Conservation (phyloP, 1,140 invertebrate species). For the Andricus grossulariae region DNA sequence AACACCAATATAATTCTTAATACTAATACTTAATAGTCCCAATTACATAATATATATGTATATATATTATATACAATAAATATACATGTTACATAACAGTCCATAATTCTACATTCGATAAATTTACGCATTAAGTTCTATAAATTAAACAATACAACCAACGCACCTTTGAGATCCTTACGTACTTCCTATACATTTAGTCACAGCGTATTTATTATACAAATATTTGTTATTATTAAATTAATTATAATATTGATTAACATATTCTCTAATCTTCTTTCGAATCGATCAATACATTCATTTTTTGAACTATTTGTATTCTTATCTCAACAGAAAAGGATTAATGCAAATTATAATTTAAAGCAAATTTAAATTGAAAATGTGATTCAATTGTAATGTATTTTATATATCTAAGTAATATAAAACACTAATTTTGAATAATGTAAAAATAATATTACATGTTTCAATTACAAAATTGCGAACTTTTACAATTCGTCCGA, state of each 20-base stretch:
- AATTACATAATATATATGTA: not conserved
- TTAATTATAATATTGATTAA: not conserved
- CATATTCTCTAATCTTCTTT: not conserved
- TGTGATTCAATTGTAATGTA: too few species aligned
- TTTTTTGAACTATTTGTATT: not conserved
- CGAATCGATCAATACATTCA: conserved; percentile 1
- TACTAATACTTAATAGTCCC: not conserved
- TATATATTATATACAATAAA: conserved; percentile 24
- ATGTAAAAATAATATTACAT: too few species aligned
- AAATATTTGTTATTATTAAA: not conserved
- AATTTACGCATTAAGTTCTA: not conserved
- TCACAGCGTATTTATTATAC: conserved; percentile 12
- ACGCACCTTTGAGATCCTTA: too few species aligned
- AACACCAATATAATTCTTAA: conserved; percentile 13
- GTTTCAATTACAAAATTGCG: too few species aligned
- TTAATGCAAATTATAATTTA: too few species aligned
- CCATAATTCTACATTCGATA: not conserved
- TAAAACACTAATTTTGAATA: too few species aligned
- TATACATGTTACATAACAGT: conserved; percentile 19
- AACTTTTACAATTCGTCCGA: too few species aligned
- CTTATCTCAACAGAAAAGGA: not conserved
- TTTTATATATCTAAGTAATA: too few species aligned
- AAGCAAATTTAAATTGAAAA: too few species aligned
- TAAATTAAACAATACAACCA: not conserved
- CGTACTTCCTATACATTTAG: not conserved